Evolutionary conservation across 2,113 vertebrate genomes (phyloP), one percentile per base, ranked within the genome.

Genomic region (Chaetura pelagica): DNA sequence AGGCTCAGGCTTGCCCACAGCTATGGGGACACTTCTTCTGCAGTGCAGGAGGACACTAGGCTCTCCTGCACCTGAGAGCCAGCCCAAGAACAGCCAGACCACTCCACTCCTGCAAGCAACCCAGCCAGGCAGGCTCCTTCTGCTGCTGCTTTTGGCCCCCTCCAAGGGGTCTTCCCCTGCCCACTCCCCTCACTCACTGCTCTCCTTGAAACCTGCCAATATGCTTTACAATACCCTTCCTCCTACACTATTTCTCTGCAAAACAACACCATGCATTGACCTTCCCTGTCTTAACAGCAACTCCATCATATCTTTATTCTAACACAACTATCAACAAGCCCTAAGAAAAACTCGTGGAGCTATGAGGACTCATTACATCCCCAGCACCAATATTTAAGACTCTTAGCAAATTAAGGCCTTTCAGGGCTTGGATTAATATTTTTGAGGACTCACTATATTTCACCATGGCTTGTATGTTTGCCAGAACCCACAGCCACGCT

Each of bases 281-380:
- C 74, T 67, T 34, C 42, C 18, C 22, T 9, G 1, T 8, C 32
- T 63, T 17, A 59, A 59, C 23, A 71, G 15, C 13, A 67, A 63
- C 44, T 81, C 19, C 18, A 12, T 18, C 1, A 0, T 19, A 30
- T 3, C 17, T 81, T 90, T 35, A n/a, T 48, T 76, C 55, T 66
- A 38, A 67, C 26, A 34, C 30, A 49, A 55, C 55, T 22, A 44
- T 63, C 15, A 69, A 38, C 23, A 59, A 78, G 20, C 59, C 52
- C 23, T 20, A 55, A 83, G 51, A 67, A 10, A 83, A 81, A 59
- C 23, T 67, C 48, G 18, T 1, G n/a, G 63, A 69, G 12, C 30
- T 35, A 57, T 0, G 0, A 79, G 26, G 55, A 38, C 34, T 76
- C 10, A 1, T 24, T 44, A 4, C 4, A n/a, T 16, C 46, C 20